Evolutionary conservation across 2,888 invertebrate species (phyloP).

Genomic region (Nemurella pictetii): DNA sequence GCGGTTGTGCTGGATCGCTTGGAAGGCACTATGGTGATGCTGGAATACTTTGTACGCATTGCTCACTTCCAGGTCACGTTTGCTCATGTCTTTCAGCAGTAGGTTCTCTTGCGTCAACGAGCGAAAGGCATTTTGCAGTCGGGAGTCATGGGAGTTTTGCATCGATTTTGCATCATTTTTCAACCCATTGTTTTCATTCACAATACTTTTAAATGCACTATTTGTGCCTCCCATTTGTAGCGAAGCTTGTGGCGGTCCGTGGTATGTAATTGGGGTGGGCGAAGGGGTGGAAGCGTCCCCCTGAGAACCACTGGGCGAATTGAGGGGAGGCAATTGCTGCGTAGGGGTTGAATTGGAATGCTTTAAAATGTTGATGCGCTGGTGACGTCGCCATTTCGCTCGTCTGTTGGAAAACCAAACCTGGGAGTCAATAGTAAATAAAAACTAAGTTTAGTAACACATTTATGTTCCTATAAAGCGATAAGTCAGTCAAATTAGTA

Average conservation of each 20-base stretch:
- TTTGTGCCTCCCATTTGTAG: slow-evolving; percentile 85
- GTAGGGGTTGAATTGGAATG: slow-evolving; percentile 53
- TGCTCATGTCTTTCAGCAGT: slow-evolving; percentile 10
- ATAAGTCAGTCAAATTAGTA: not conserved
- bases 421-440: slow-evolving; percentile 70
- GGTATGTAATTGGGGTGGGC: slow-evolving; percentile 53
- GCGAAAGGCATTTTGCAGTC: slow-evolving; percentile 40
- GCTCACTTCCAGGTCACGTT: slow-evolving; percentile 18
- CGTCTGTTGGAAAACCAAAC: slow-evolving; percentile 99
- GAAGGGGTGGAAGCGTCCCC: slow-evolving; percentile 62
- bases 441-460: slow-evolving; percentile 34
- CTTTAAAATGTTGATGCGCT: slow-evolving; percentile 91
- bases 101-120: slow-evolving; percentile 45
- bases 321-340: slow-evolving; percentile 43
- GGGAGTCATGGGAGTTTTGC: slow-evolving; percentile 10
- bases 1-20: slow-evolving; percentile 49
- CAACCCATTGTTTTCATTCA: slow-evolving; percentile 11
- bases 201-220: slow-evolving; percentile 71
- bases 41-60: slow-evolving; percentile 12
- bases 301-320: slow-evolving; percentile 52
- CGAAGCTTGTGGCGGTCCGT: slow-evolving; percentile 56
- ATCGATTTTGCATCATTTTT: slow-evolving; percentile 22
- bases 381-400: slow-evolving; percentile 97
- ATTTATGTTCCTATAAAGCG: slow-evolving; percentile 10
- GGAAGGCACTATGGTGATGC: slow-evolving; percentile 47